A percentile compares a stretch with the other conserved stretches of the same genome.
Conservation (phyloP, 2,888 invertebrate genomes). For the Ophion costatus region DNA sequence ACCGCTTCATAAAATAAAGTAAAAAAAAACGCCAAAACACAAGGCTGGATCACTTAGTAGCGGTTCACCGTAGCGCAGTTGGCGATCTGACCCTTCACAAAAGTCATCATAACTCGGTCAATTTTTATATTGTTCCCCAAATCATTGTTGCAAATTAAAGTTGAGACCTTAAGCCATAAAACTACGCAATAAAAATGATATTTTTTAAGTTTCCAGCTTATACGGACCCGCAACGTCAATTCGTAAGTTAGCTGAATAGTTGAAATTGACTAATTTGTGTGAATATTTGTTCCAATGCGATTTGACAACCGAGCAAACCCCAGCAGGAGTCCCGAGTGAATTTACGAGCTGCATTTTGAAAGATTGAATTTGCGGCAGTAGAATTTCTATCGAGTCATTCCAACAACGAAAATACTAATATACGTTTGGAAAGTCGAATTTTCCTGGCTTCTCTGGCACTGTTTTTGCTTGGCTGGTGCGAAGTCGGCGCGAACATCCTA, state of each 20-base stretch:
- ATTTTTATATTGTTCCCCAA: too few species aligned
- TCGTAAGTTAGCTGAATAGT: background rate
- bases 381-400: conserved; percentile 31
- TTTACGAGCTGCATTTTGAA: background rate
- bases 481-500: conserved; percentile 79
- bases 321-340: background rate
- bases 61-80: too few species aligned
- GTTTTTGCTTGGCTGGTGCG: conserved; percentile 66
- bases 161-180: too few species aligned
- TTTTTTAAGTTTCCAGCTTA: too few species aligned
- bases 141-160: too few species aligned
- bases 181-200: too few species aligned
- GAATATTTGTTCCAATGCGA: background rate
- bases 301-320: background rate
- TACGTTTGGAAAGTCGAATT: conserved; percentile 41
- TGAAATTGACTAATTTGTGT: background rate
- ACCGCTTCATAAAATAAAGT: too few species aligned
- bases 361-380: background rate
- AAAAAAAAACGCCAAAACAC: too few species aligned
- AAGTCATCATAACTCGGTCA: too few species aligned
- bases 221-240: too few species aligned
- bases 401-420: conserved; percentile 29
- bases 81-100: too few species aligned
- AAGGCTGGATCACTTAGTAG: too few species aligned
- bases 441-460: conserved; percentile 41